Conservation (phyloP, 2,797 vertebrate genomes). For the Hylomyscus alleni region DNA sequence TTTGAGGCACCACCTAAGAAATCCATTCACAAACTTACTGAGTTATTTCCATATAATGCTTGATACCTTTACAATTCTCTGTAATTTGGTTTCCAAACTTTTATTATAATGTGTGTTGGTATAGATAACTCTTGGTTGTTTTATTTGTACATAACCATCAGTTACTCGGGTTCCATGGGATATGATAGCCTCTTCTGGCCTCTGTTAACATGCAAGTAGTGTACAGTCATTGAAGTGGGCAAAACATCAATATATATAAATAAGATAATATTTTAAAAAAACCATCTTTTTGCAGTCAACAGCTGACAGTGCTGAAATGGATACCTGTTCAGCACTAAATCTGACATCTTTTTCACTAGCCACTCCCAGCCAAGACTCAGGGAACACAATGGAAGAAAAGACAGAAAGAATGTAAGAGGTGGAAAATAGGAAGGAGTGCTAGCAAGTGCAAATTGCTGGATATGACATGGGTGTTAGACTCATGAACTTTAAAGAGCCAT, state of each 20-base stretch:
- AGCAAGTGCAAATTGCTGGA: not conserved
- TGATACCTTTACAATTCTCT: not conserved
- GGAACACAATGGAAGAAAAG: not conserved
- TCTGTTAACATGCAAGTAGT: not conserved
- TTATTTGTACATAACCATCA: not conserved
- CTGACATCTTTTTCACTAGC: not conserved
- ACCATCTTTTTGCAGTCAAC: not conserved
- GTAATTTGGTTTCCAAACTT: not conserved
- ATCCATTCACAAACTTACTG: not conserved
- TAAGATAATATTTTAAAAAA: not conserved
- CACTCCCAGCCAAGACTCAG: not conserved
- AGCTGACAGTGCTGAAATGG: not conserved
- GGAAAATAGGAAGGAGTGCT: not conserved
- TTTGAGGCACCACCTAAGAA: not conserved
- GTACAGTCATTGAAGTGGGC: not conserved
- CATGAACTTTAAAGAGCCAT: not conserved
- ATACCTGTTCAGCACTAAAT: not conserved
- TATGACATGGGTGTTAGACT: not conserved
- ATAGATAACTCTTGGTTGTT: not conserved
- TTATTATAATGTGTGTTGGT: not conserved
- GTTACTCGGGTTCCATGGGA: not conserved
- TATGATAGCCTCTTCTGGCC: not conserved
- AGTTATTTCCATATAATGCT: not conserved
- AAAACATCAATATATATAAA: not conserved
- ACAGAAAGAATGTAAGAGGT: not conserved